phyloP scores from a whole-genome alignment of 2,797 vertebrate genomes.

The Manis javanica region DNA sequence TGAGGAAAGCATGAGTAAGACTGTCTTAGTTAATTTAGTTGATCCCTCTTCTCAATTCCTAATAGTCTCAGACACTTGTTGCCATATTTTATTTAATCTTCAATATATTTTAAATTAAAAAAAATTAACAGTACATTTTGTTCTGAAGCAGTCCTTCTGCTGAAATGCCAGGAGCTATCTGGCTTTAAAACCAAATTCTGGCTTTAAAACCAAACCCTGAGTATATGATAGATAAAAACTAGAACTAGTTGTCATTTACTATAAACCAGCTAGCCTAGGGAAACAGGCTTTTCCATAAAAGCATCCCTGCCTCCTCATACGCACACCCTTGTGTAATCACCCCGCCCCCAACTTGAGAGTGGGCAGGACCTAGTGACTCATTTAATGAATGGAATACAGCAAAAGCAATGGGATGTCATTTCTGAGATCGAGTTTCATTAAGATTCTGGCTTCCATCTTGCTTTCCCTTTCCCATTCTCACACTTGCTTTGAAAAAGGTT shows the following conservation, averaged over 20 bases:
- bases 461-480: slow-evolving; percentile 23
- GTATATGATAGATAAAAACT: slow-evolving; percentile 83
- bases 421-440: slow-evolving; percentile 36
- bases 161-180: slow-evolving; percentile 60
- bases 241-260: slow-evolving; percentile 66
- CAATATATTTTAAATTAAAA: slow-evolving; percentile 84
- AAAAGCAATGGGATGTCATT: slow-evolving; percentile 38
- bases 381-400: slow-evolving; percentile 35
- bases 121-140: slow-evolving; percentile 80
- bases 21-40: slow-evolving; percentile 55
- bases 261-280: slow-evolving; percentile 66
- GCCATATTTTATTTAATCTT: slow-evolving; percentile 81
- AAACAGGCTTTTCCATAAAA: slow-evolving; percentile 47
- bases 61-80: slow-evolving; percentile 64
- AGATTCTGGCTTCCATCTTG: slow-evolving; percentile 24
- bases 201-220: slow-evolving; percentile 72
- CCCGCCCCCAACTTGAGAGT: background rate
- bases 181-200: slow-evolving; percentile 25
- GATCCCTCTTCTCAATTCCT: slow-evolving; percentile 27
- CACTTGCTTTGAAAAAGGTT: slow-evolving; percentile 8
- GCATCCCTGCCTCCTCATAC: background rate
- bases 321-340: background rate
- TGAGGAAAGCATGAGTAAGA: slow-evolving; percentile 54
- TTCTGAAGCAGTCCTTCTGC: slow-evolving; percentile 88
- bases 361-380: background rate